Evolutionary conservation across 1,140 invertebrate species (phyloP).

Genomic region (Drosophila ironensis): DNA sequence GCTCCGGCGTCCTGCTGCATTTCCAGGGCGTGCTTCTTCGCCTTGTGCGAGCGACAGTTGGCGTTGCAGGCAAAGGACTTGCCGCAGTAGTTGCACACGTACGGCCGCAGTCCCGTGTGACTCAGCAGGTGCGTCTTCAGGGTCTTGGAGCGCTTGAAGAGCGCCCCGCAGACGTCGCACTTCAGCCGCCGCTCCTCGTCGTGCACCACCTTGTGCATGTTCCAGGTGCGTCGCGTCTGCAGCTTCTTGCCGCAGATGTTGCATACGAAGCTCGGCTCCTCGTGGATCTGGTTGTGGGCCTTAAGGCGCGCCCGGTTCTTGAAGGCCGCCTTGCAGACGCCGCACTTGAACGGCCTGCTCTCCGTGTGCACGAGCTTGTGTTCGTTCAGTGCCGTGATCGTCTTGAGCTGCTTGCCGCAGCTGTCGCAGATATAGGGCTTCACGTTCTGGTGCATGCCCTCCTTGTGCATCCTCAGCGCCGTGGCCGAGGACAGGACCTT

Average conservation of each 20-base stretch:
- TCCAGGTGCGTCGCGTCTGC: slow-evolving; percentile 82
- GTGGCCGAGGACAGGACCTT: slow-evolving; percentile 71
- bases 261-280: slow-evolving; percentile 81
- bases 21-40: slow-evolving; percentile 82
- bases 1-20: slow-evolving; percentile 48
- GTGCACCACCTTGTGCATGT: slow-evolving; percentile 83
- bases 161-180: slow-evolving; percentile 77
- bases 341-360: slow-evolving; percentile 82
- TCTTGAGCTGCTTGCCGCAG: slow-evolving; percentile 83
- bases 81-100: slow-evolving; percentile 82
- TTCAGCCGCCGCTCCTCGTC: slow-evolving; percentile 81
- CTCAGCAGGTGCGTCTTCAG: slow-evolving; percentile 82
- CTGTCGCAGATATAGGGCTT: slow-evolving; percentile 83
- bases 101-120: slow-evolving; percentile 82
- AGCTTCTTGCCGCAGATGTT: slow-evolving; percentile 82
- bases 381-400: slow-evolving; percentile 82
- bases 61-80: slow-evolving; percentile 83
- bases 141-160: slow-evolving; percentile 80
- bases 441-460: slow-evolving; percentile 81
- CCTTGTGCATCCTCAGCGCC: slow-evolving; percentile 74
- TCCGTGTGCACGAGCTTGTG: slow-evolving; percentile 83
- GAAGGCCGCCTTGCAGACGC: slow-evolving; percentile 81
- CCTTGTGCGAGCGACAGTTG: slow-evolving; percentile 83
- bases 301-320: slow-evolving; percentile 72
- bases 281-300: slow-evolving; percentile 81